Base-by-base conservation (phyloP, 1,140 invertebrate genomes). In the Hestina assimilis region DNA sequence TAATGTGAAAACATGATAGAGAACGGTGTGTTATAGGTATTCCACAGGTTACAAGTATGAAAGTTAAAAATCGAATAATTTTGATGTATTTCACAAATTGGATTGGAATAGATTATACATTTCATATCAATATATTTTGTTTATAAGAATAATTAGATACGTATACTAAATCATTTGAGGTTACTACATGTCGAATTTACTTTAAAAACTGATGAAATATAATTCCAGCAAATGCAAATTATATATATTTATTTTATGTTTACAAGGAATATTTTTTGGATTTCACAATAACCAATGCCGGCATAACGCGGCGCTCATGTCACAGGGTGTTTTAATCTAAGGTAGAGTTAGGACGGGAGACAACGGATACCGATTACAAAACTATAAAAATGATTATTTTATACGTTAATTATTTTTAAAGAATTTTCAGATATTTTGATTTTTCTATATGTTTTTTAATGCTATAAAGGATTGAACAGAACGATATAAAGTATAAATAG, bases 311-410 rank as follows among this genome's bases (percentile, higher is more conserved):
- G 52, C 65, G 62, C 45, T 59, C 50, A 67, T 71, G 71, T 79
- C 75, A 87, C 84, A 87, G 84, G 84, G 84, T 86, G 81, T 74
- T 83, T 76, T 80, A 80, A 83, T 74, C 72, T 87, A 85, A 87
- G 84, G 67, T 87, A 87, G 79, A 69, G 61, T 79, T 81, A 85
- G 80, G 75, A 75, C 56, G 73, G 75, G 65, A 62, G 54, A 69
- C 68, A 70, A 70, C 59, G 33, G 33, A 9, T 38, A 19, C 15
- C 17, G 33, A 38, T 38, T n/a, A 19, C 33, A 38, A n/a, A 38
- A 38, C 33, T 38, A 19, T 38, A 38, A 14, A 14, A 38, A 1
- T 3, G 6, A 33, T 38, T 19, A n/a, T 38, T 38, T 19, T 35
- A 7, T 19, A 17, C 1, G 7, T n/a, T n/a, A 9, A 38, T 5